Percentiles rank a stretch among this genome's conserved stretches.
These are phyloP conservation scores for Aurelia aurita DNA, from an alignment of 30 jellyfish, hydroid and myxozoan genomes.

Conservation along the genomic window DNA sequence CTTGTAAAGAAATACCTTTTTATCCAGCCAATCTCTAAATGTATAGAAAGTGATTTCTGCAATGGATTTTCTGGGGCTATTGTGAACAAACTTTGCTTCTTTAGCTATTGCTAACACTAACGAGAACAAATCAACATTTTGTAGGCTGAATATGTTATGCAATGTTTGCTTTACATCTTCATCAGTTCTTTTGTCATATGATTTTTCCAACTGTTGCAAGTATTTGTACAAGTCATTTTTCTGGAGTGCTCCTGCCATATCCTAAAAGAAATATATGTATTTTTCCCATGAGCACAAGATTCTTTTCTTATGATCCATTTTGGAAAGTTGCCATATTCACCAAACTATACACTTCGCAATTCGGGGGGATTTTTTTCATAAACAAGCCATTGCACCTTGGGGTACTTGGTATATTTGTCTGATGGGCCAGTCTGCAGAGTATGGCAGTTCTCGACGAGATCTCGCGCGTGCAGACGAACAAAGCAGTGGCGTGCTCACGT, in stretches of 20 bases:
- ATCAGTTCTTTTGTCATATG: slow-evolving; percentile 22
- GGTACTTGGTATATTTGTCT: too few species aligned
- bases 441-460: too few species aligned
- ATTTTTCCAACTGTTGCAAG: slow-evolving; percentile 10
- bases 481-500: too few species aligned
- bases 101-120: slow-evolving; percentile 38
- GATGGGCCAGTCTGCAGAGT: too few species aligned
- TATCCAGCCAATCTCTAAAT: slow-evolving; percentile 54
- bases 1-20: slow-evolving; percentile 25
- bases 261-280: background rate
- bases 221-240: background rate
- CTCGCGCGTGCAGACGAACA: too few species aligned
- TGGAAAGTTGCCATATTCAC: too few species aligned
- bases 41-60: slow-evolving; percentile 29
- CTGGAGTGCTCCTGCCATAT: background rate
- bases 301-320: too few species aligned
- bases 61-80: slow-evolving; percentile 38
- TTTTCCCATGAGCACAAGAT: too few species aligned
- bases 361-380: too few species aligned
- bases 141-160: background rate
- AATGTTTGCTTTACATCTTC: slow-evolving; percentile 5
- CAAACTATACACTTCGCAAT: too few species aligned
- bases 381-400: too few species aligned
- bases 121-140: slow-evolving; percentile 20
- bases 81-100: slow-evolving; percentile 3